Percentiles rank a stretch among this genome's conserved stretches.
phyloP scores from a whole-genome alignment of 2,113 vertebrate genomes.

The Cryptomyrus ogoouensis region DNA sequence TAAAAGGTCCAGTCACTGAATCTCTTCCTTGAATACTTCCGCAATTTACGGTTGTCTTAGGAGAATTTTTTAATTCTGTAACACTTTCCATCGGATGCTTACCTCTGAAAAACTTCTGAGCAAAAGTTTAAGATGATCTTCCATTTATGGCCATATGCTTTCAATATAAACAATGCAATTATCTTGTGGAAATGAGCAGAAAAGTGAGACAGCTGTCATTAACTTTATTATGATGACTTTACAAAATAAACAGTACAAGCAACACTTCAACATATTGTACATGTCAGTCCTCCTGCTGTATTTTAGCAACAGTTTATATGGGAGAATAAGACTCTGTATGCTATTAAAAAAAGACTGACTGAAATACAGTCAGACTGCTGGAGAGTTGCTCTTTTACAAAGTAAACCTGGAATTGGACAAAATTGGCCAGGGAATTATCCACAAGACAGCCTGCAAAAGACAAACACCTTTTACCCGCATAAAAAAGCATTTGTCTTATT shows the following conservation, averaged over 20 bases:
- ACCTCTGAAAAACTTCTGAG: background rate
- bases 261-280: slow-evolving; percentile 72
- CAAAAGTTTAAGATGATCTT: background rate
- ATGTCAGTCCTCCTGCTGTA: slow-evolving; percentile 45
- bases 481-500: background rate
- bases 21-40: background rate
- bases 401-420: slow-evolving; percentile 20
- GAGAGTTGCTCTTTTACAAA: slow-evolving; percentile 12
- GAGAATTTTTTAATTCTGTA: background rate
- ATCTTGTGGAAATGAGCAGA: background rate
- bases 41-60: background rate
- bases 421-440: background rate
- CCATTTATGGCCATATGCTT: background rate
- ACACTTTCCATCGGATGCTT: background rate
- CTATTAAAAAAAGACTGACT: slow-evolving; percentile 33
- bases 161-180: background rate
- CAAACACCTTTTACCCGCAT: background rate
- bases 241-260: slow-evolving; percentile 72
- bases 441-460: background rate
- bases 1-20: background rate
- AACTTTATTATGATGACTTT: slow-evolving; percentile 72
- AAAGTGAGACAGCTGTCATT: slow-evolving; percentile 50
- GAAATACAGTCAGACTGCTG: slow-evolving; percentile 23
- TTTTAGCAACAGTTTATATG: slow-evolving; percentile 47
- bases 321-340: slow-evolving; percentile 41